phyloP scores from a whole-genome alignment of 2,888 invertebrate species.

The Pteria penguin region DNA sequence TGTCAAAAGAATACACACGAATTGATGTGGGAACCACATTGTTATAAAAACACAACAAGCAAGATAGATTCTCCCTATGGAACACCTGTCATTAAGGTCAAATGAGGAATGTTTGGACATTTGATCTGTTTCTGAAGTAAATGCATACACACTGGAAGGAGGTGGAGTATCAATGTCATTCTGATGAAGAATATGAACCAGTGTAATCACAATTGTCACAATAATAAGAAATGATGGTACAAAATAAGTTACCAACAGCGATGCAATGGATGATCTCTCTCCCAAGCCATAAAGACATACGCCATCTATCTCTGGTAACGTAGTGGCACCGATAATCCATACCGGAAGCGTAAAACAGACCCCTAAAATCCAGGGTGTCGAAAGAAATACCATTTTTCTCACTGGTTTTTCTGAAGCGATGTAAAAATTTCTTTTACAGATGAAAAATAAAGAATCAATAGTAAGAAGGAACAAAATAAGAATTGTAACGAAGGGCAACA shows the following conservation, averaged over 20 bases:
- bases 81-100: slow-evolving; percentile 9
- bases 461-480: slow-evolving; percentile 10
- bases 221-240: slow-evolving; percentile 10
- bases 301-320: slow-evolving; percentile 5
- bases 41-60: slow-evolving; percentile 14
- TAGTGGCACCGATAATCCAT: slow-evolving; percentile 19
- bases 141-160: background rate
- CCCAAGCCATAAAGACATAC: slow-evolving; percentile 24
- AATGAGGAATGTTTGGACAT: background rate
- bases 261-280: slow-evolving; percentile 16
- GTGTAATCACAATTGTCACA: background rate
- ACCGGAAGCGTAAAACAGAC: slow-evolving; percentile 6
- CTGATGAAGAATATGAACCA: slow-evolving; percentile 5
- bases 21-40: slow-evolving; percentile 30
- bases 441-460: slow-evolving; percentile 11
- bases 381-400: slow-evolving; percentile 3
- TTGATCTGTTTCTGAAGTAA: background rate
- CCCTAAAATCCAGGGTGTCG: slow-evolving; percentile 11
- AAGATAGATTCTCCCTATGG: slow-evolving; percentile 18
- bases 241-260: slow-evolving; percentile 19
- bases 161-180: background rate
- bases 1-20: slow-evolving; percentile 19
- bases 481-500: slow-evolving; percentile 22
- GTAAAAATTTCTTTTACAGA: background rate
- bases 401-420: background rate